phyloP scores from a whole-genome alignment of 1,140 invertebrate species.

The Zophobas morio region DNA sequence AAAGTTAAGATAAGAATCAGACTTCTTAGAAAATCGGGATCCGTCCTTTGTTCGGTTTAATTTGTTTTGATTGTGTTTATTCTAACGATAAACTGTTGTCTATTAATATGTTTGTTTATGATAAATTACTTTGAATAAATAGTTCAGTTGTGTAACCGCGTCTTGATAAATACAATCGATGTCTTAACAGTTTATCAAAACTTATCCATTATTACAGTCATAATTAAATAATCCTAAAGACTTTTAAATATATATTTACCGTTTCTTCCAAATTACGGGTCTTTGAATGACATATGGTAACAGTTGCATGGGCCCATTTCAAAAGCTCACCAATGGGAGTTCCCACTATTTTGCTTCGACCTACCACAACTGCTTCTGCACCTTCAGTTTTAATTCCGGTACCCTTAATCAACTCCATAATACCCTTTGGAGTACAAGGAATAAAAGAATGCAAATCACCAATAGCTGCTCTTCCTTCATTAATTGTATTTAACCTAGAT shows the following conservation, averaged over 20 bases:
- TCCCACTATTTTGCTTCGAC: slow-evolving; percentile 98
- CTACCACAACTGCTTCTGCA: slow-evolving; percentile 92
- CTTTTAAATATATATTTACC: slow-evolving; percentile 69
- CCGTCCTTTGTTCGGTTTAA: no score
- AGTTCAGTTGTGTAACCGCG: no score
- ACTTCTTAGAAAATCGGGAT: slow-evolving; percentile 4
- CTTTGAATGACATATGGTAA: slow-evolving; percentile 96
- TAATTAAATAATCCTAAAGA: neutral
- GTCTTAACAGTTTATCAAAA: no score
- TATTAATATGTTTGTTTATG: no score
- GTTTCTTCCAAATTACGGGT: slow-evolving; percentile 87
- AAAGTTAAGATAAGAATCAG: slow-evolving; percentile 33
- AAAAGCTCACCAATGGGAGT: slow-evolving; percentile 94
- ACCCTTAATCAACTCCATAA: slow-evolving; percentile 91
- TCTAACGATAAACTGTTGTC: no score
- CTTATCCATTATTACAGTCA: no score
- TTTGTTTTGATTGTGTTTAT: no score
- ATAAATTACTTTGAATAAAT: no score
- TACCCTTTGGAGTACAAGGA: slow-evolving; percentile 95
- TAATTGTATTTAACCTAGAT: slow-evolving; percentile 86
- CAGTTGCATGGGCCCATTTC: slow-evolving; percentile 97
- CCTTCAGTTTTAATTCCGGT: slow-evolving; percentile 87
- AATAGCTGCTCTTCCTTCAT: slow-evolving; percentile 89
- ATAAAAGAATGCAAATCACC: slow-evolving; percentile 91
- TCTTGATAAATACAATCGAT: no score